These are phyloP conservation scores for Latrodectus hesperus DNA, from an alignment of 2,888 invertebrate species.

Conservation along the genomic window DNA sequence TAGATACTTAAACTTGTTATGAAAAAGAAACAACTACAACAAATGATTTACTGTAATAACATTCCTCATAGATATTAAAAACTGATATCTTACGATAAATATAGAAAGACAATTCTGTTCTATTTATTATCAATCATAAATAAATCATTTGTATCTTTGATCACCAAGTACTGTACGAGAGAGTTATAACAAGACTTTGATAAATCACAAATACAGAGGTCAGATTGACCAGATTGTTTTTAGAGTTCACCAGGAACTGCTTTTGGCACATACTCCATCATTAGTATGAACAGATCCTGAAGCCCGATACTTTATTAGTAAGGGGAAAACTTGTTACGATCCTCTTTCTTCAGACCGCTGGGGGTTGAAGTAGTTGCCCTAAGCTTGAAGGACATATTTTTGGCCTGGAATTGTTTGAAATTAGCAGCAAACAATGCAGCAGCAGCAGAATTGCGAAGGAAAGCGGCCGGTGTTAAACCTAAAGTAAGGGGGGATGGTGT, in stretches of 20 bases:
- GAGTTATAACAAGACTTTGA: not conserved
- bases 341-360: conserved; percentile 48
- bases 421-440: conserved; percentile 53
- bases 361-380: conserved; percentile 27
- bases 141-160: too few relatives aligned
- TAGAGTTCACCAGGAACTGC: conserved; percentile 32
- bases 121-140: too few relatives aligned
- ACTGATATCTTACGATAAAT: too few relatives aligned
- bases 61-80: too few relatives aligned
- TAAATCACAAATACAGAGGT: not conserved
- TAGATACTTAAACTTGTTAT: too few relatives aligned
- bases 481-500: conserved; percentile 42
- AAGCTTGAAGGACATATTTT: conserved; percentile 50
- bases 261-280: conserved; percentile 34
- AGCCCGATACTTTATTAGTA: conserved; percentile 13
- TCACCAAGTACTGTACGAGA: too few relatives aligned
- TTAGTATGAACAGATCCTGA: not conserved
- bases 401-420: conserved; percentile 59
- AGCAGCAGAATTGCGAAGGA: conserved; percentile 35
- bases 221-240: not conserved
- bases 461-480: conserved; percentile 35
- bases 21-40: too few relatives aligned
- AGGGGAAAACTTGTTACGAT: conserved; percentile 60
- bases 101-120: too few relatives aligned
- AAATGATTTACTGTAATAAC: too few relatives aligned